phyloP scores from a whole-genome alignment of 2,888 invertebrate species.

The Pycnomerus fuliginosus region DNA sequence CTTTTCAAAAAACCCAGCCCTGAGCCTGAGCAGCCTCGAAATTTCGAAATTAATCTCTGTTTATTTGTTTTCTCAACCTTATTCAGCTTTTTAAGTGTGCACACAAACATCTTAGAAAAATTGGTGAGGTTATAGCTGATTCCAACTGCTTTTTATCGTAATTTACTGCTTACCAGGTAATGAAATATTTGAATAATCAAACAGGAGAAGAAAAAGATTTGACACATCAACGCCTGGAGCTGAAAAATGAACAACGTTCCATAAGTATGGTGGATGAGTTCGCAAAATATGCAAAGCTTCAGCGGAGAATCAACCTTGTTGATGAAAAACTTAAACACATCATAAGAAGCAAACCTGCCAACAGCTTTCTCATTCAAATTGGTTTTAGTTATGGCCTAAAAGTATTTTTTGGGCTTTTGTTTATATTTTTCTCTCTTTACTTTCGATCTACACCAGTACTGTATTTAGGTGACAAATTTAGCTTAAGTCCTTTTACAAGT shows the following conservation, averaged over 20 bases:
- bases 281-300: slow-evolving; percentile 60
- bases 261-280: slow-evolving; percentile 62
- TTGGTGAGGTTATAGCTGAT: too few relatives aligned
- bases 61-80: too few relatives aligned
- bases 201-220: slow-evolving; percentile 53
- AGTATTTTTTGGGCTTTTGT: slow-evolving; percentile 44
- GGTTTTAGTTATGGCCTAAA: slow-evolving; percentile 50
- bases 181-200: slow-evolving; percentile 55
- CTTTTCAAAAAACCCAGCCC: too few relatives aligned
- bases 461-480: slow-evolving; percentile 7
- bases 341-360: slow-evolving; percentile 30
- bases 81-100: too few relatives aligned
- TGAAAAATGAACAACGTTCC: slow-evolving; percentile 55
- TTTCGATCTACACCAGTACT: slow-evolving; percentile 50
- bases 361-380: slow-evolving; percentile 32
- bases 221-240: slow-evolving; percentile 50
- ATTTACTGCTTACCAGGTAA: too few relatives aligned
- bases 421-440: slow-evolving; percentile 50
- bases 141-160: too few relatives aligned
- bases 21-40: too few relatives aligned
- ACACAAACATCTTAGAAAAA: too few relatives aligned
- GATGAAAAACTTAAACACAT: slow-evolving; percentile 54
- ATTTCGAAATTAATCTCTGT: too few relatives aligned
- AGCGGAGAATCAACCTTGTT: slow-evolving; percentile 59
- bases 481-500: slow-evolving; percentile 13